These are phyloP conservation scores for Podargus strigoides DNA, from an alignment of 2,797 vertebrate species.

Conservation along the genomic window DNA sequence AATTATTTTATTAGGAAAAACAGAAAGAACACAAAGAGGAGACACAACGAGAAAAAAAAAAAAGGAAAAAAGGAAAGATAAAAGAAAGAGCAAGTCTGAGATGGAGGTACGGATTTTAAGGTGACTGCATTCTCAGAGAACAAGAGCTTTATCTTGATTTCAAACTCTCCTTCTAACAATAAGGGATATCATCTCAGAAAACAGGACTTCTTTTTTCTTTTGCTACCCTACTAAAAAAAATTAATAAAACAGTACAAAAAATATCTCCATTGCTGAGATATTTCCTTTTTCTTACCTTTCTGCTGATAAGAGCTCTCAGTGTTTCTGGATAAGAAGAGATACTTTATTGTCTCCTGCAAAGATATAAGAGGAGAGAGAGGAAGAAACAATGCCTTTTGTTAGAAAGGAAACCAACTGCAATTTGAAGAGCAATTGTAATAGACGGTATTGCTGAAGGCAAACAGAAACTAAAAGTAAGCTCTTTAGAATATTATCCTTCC, in stretches of 20 bases:
- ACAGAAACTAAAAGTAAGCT: slow-evolving; percentile 37
- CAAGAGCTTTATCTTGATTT: slow-evolving; percentile 46
- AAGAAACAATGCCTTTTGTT: slow-evolving; percentile 41
- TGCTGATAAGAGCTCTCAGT: slow-evolving; percentile 64
- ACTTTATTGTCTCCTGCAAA: slow-evolving; percentile 62
- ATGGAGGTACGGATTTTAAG: background rate
- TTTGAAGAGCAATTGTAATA: slow-evolving; percentile 28
- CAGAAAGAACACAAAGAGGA: background rate
- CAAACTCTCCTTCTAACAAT: slow-evolving; percentile 32
- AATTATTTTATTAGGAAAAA: background rate
- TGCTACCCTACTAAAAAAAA: slow-evolving; percentile 47
- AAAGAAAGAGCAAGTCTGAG: background rate
- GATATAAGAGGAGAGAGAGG: slow-evolving; percentile 10
- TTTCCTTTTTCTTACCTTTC: slow-evolving; percentile 65
- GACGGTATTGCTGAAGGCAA: slow-evolving; percentile 57
- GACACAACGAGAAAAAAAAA: background rate
- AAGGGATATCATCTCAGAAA: slow-evolving; percentile 32
- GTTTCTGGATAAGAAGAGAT: slow-evolving; percentile 66
- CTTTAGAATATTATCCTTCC: slow-evolving; percentile 61
- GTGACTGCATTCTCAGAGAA: background rate
- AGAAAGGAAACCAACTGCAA: slow-evolving; percentile 26
- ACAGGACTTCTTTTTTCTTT: slow-evolving; percentile 16
- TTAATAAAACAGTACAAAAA: background rate
- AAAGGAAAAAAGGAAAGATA: rapidly evolving
- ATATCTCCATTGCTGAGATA: slow-evolving; percentile 24